phyloP scores from a whole-genome alignment of 2,797 vertebrate species.

The Hemitrygon akajei region DNA sequence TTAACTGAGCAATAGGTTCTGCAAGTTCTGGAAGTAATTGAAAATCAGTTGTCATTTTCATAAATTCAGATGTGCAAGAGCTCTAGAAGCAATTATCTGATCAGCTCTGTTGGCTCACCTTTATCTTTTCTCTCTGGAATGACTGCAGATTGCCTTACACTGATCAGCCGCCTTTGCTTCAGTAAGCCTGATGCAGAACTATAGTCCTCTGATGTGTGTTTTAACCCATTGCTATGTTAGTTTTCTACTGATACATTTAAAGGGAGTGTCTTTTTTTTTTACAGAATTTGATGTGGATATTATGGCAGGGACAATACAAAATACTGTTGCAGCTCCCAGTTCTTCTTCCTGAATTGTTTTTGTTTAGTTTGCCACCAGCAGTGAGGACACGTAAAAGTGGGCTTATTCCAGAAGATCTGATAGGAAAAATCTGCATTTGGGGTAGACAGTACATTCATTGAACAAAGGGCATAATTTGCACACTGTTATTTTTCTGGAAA shows the following conservation, averaged over 20 bases:
- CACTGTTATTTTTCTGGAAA: neutral
- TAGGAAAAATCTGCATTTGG: neutral
- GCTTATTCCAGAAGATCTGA: neutral
- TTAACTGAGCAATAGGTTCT: neutral
- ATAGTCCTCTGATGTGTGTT: neutral
- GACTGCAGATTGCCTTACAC: neutral
- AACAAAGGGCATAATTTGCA: neutral
- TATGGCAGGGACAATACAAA: too few species aligned
- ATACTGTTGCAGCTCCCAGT: neutral
- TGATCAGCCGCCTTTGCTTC: neutral
- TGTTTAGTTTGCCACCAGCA: neutral
- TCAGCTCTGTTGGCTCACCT: neutral
- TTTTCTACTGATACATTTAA: neutral
- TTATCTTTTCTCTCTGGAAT: neutral
- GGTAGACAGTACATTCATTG: neutral
- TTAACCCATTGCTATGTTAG: neutral
- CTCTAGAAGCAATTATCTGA: neutral
- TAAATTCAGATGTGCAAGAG: neutral
- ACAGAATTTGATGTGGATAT: neutral
- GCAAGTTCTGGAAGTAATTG: too few species aligned
- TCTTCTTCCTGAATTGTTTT: neutral
- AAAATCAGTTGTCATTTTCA: neutral
- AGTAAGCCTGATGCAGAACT: neutral
- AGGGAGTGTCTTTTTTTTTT: neutral
- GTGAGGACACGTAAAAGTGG: neutral